Conservation (phyloP, 1,140 invertebrate genomes). For the Dendroctonus ponderosae region DNA sequence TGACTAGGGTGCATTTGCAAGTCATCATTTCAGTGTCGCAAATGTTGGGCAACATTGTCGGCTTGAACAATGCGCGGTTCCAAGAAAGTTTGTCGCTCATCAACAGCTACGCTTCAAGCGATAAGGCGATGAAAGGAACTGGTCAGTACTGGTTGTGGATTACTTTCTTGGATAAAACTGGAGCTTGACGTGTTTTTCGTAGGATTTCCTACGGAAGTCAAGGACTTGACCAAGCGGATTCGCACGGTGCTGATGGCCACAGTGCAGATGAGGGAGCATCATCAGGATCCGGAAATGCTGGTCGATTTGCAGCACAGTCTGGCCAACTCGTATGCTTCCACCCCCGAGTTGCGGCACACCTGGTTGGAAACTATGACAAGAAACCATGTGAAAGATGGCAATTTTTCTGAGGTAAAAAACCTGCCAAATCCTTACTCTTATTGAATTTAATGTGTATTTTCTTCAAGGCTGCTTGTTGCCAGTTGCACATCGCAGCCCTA, state of each 20-base stretch:
- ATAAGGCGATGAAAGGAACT: constrained; percentile 91
- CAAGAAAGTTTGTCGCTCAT: constrained; percentile 90
- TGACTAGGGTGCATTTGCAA: constrained; percentile 84
- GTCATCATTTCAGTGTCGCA: constrained; percentile 91
- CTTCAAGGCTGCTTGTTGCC: constrained; percentile 77
- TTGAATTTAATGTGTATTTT: constrained; percentile 11
- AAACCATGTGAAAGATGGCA: constrained; percentile 75
- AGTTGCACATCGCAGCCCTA: constrained; percentile 86
- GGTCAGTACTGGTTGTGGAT: constrained; percentile 56
- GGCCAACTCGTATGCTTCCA: constrained; percentile 92
- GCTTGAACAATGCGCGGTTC: constrained; percentile 84
- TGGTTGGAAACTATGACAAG: constrained; percentile 92
- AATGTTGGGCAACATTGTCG: constrained; percentile 81
- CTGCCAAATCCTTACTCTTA: background rate
- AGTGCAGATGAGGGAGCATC: constrained; percentile 85
- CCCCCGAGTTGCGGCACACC: constrained; percentile 86
- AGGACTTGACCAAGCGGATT: constrained; percentile 88
- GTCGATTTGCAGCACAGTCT: constrained; percentile 91
- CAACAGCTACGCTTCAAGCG: constrained; percentile 88
- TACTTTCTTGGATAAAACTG: background rate
- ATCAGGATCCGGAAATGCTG: constrained; percentile 86
- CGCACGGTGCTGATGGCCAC: constrained; percentile 92
- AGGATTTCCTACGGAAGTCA: constrained; percentile 84
- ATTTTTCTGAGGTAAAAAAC: constrained; percentile 71
- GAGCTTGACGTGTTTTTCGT: constrained; percentile 15